Percentiles rank a stretch among this genome's conserved stretches.
These are phyloP conservation scores for Polydrusus tereticollis DNA, from an alignment of 2,888 invertebrate species.

Conservation along the genomic window DNA sequence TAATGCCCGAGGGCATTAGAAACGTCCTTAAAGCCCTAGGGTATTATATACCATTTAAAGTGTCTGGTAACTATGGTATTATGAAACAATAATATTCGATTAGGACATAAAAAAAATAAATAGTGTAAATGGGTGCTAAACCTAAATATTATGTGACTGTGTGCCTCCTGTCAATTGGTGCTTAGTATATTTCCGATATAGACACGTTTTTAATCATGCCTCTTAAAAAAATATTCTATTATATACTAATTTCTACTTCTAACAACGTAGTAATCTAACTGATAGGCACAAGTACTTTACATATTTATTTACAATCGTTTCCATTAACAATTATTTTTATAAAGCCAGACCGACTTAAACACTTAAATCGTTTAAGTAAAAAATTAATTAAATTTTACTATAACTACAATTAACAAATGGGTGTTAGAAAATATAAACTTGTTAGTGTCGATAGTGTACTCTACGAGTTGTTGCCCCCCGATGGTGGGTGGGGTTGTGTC, in stretches of 20 bases:
- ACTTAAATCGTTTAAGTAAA: neutral
- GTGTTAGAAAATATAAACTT: neutral
- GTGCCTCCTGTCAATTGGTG: neutral
- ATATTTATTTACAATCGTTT: neutral
- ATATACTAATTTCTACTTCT: neutral
- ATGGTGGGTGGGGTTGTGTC: slow-evolving; percentile 62
- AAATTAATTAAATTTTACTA: too few species aligned
- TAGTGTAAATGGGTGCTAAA: too few species aligned
- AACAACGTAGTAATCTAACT: neutral
- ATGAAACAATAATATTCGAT: too few species aligned
- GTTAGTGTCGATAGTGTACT: neutral
- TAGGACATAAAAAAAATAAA: too few species aligned
- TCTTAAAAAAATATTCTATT: neutral
- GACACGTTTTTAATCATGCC: neutral
- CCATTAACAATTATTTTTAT: neutral
- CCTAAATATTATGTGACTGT: too few species aligned
- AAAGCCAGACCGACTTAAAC: neutral
- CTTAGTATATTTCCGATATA: neutral
- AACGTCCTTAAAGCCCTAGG: too few species aligned
- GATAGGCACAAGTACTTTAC: neutral
- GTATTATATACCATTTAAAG: too few species aligned
- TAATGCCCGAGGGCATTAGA: too few species aligned
- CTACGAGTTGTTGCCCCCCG: slow-evolving; percentile 55
- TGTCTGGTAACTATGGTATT: too few species aligned
- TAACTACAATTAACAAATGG: neutral